phyloP scores from a whole-genome alignment of 2,113 vertebrate species.

The Atrichornis clamosus region DNA sequence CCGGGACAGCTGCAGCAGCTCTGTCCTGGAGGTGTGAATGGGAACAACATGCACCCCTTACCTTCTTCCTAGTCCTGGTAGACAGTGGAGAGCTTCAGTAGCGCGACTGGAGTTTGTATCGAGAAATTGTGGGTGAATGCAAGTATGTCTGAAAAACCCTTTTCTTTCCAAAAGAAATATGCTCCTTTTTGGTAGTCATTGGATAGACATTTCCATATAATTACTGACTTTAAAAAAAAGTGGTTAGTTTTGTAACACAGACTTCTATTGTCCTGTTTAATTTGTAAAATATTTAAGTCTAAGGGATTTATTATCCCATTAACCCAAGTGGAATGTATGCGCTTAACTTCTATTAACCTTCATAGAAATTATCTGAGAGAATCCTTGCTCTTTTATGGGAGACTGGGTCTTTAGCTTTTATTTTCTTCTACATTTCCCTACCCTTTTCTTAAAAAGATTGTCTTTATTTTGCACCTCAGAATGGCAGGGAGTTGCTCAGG shows the following conservation, averaged over 20 bases:
- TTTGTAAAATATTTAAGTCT: constrained; percentile 21
- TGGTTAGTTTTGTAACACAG: background rate
- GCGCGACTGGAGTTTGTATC: background rate
- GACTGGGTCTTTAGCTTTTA: background rate
- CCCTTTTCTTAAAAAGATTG: background rate
- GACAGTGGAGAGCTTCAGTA: background rate
- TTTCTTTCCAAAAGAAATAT: background rate
- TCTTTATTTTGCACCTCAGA: background rate
- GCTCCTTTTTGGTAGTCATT: background rate
- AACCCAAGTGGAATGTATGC: background rate
- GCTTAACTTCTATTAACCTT: background rate
- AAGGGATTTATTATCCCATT: constrained; percentile 7
- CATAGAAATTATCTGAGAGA: background rate
- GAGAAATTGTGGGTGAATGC: background rate
- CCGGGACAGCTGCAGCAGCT: background rate
- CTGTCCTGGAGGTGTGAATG: background rate
- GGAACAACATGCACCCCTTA: fast-evolving
- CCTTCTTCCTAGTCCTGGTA: background rate
- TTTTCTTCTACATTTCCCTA: background rate
- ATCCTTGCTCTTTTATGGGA: background rate
- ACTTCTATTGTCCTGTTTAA: background rate
- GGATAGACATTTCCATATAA: background rate
- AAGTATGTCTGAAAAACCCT: background rate
- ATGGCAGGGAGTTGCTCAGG: background rate
- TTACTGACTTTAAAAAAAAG: background rate